Evolutionary conservation across 2,797 vertebrate species (phyloP).

Genomic region (Pampus argenteus): DNA sequence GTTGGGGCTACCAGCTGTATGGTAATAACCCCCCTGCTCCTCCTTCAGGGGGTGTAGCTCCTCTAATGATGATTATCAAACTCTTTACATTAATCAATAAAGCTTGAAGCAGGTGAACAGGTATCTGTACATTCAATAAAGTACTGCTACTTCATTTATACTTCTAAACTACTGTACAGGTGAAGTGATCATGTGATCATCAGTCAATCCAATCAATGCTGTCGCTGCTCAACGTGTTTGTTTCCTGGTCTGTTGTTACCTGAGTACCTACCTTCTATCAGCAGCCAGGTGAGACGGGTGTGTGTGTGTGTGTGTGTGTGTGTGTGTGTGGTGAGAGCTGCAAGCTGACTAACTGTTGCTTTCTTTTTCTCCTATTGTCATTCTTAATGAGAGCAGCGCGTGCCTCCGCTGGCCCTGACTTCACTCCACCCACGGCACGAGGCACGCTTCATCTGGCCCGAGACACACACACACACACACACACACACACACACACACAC

Average conservation of each 20-base stretch:
- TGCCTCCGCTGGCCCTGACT: conserved; percentile 76
- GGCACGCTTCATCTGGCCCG: conserved; percentile 60
- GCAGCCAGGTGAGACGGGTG: background rate
- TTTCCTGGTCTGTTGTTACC: too few species aligned
- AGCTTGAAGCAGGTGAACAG: too few species aligned
- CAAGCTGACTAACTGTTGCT: conserved; percentile 67
- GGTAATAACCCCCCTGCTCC: conserved; percentile 71
- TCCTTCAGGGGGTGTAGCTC: conserved; percentile 1
- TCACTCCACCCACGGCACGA: conserved; percentile 56
- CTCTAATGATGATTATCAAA: too few species aligned
- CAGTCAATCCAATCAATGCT: too few species aligned
- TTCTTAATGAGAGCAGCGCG: conserved; percentile 80
- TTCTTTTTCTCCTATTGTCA: conserved; percentile 64
- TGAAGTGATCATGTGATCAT: too few species aligned
- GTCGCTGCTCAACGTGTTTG: too few species aligned
- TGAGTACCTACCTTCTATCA: too few species aligned
- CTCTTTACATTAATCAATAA: too few species aligned
- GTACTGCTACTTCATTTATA: too few species aligned
- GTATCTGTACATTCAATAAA: too few species aligned
- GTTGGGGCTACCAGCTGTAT: conserved; percentile 80
- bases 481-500: conserved; percentile 4
- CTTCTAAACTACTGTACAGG: too few species aligned
- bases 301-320: conserved; percentile 21
- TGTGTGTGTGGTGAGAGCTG: background rate
- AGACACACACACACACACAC: conserved; percentile 10